Percentiles rank a stretch among this genome's conserved stretches.
phyloP scores from a whole-genome alignment of 2,797 vertebrate genomes.

The Lacerta bilineata region DNA sequence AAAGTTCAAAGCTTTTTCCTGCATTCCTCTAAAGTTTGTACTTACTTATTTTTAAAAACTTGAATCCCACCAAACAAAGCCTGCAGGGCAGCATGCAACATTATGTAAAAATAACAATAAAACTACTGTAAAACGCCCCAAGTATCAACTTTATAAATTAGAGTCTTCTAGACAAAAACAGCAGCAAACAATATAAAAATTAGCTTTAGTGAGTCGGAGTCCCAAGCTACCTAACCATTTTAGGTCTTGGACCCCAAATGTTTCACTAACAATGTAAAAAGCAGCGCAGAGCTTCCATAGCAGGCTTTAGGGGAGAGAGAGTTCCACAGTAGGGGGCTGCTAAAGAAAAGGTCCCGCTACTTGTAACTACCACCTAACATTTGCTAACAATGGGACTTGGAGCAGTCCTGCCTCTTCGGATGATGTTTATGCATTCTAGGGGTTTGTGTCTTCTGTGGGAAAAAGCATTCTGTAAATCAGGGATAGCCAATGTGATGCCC shows the following conservation, averaged over 20 bases:
- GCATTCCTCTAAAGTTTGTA: constrained; percentile 25
- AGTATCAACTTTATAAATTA: neutral
- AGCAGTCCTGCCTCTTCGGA: neutral
- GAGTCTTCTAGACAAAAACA: neutral
- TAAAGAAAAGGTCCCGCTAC: neutral
- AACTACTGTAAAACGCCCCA: neutral
- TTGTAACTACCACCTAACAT: neutral
- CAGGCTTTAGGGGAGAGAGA: neutral
- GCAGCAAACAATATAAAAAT: neutral
- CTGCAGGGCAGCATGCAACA: no score
- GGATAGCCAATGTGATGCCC: no score
- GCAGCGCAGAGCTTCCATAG: neutral
- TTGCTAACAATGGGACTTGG: neutral
- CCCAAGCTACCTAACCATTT: neutral
- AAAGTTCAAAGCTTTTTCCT: constrained; percentile 19
- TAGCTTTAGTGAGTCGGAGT: neutral
- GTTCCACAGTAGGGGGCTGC: neutral
- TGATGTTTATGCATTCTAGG: neutral
- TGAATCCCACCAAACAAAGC: neutral
- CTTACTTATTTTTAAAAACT: neutral
- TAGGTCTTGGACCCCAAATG: neutral
- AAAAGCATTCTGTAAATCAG: neutral
- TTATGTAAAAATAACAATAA: neutral
- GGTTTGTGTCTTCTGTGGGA: neutral
- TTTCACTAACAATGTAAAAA: neutral